These are phyloP conservation scores for Elanoides forficatus DNA, from an alignment of 2,113 vertebrate species.

Conservation along the genomic window DNA sequence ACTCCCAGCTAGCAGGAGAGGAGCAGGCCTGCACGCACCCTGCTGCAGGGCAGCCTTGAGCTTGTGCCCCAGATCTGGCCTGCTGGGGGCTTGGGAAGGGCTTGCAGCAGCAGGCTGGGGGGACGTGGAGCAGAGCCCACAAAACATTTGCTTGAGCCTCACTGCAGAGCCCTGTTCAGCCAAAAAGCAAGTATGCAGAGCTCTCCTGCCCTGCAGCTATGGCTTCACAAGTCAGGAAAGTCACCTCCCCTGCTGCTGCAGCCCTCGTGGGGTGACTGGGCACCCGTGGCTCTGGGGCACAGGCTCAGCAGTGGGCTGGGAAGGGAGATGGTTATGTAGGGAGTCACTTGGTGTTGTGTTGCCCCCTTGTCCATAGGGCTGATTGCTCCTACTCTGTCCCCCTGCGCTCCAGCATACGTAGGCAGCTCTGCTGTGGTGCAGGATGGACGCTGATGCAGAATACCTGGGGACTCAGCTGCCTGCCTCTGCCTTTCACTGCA, in stretches of 20 bases:
- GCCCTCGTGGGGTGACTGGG: background rate
- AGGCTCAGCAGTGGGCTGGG: background rate
- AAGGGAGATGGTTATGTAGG: background rate
- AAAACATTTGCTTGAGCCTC: background rate
- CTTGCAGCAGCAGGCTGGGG: background rate
- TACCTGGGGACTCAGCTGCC: background rate
- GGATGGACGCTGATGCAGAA: background rate
- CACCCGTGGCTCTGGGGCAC: background rate
- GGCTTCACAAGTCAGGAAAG: background rate
- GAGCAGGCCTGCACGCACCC: accelerated
- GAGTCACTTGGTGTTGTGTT: background rate
- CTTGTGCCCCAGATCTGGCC: background rate
- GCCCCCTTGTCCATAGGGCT: background rate
- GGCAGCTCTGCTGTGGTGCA: background rate
- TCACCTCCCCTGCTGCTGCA: background rate
- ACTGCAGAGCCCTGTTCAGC: background rate
- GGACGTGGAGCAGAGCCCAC: background rate
- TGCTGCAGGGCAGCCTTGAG: background rate
- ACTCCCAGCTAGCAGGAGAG: background rate
- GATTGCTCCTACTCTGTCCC: background rate
- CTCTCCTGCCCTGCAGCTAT: background rate
- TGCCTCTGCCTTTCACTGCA: background rate
- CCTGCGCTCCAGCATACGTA: background rate
- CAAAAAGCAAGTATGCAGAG: background rate
- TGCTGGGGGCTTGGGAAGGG: background rate